phyloP scores from a whole-genome alignment of 2,797 vertebrate genomes.

The Crocodylus rhombifer region DNA sequence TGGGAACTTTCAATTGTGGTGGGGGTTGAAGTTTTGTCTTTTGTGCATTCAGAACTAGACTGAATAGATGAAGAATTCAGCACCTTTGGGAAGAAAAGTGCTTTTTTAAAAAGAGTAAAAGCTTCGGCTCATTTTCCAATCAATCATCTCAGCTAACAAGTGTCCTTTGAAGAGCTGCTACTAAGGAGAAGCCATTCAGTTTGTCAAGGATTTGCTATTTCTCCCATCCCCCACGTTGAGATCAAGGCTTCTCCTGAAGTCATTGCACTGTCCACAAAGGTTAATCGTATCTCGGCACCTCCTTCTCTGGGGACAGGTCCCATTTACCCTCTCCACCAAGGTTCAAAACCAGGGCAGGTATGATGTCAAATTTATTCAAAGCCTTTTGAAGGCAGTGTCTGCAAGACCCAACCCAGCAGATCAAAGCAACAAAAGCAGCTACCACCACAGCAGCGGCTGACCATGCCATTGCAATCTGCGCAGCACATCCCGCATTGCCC shows the following conservation, averaged over 20 bases:
- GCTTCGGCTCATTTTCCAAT: slow-evolving; percentile 76
- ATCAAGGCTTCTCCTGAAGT: slow-evolving; percentile 61
- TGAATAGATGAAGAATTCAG: slow-evolving; percentile 46
- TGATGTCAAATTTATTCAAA: slow-evolving; percentile 30
- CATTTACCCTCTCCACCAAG: slow-evolving; percentile 36
- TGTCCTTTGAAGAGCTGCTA: slow-evolving; percentile 59
- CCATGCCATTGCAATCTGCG: no score
- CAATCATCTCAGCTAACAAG: slow-evolving; percentile 73
- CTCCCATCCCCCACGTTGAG: slow-evolving; percentile 31
- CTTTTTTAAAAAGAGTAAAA: slow-evolving; percentile 64
- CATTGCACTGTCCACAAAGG: slow-evolving; percentile 36
- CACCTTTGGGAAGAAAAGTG: slow-evolving; percentile 17
- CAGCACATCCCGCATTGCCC: no score
- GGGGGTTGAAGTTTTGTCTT: slow-evolving; percentile 56
- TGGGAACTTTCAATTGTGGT: slow-evolving; percentile 49
- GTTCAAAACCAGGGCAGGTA: slow-evolving; percentile 30
- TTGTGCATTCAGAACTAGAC: neutral
- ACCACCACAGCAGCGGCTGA: no score
- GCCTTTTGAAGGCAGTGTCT: no score
- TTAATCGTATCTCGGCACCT: slow-evolving; percentile 14
- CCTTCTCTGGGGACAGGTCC: slow-evolving; percentile 51
- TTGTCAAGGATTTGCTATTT: slow-evolving; percentile 61
- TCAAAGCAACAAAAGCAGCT: neutral
- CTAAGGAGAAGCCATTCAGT: slow-evolving; percentile 66
- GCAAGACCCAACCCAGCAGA: neutral